A percentile compares a stretch with the other conserved stretches of the same genome.
phyloP scores from a whole-genome alignment of 2,113 vertebrate genomes.

The Siniperca chuatsi region DNA sequence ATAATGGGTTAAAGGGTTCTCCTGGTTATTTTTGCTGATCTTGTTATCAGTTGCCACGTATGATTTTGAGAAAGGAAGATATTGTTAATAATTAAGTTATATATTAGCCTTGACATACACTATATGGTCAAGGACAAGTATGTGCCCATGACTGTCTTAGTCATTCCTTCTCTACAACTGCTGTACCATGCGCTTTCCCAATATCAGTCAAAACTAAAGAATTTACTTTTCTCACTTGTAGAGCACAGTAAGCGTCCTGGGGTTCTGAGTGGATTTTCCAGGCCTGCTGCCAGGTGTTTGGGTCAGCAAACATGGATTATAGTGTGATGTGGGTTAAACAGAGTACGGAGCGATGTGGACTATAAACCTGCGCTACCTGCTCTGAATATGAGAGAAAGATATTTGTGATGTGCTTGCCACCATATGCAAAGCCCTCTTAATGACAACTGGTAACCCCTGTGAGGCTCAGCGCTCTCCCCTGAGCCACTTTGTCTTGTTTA shows the following conservation, averaged over 20 bases:
- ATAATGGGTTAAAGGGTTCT: background rate
- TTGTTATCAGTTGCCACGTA: background rate
- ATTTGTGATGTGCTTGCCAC: background rate
- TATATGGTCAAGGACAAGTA: background rate
- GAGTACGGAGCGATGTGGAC: background rate
- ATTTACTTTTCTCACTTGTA: background rate
- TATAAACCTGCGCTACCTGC: conserved; percentile 10
- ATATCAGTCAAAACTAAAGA: background rate
- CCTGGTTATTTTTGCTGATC: background rate
- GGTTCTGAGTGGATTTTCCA: conserved; percentile 6
- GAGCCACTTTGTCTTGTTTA: conserved; percentile 54
- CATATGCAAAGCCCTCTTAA: conserved; percentile 3
- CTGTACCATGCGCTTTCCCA: background rate
- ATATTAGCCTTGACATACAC: too few relatives aligned
- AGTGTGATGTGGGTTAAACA: conserved; percentile 27
- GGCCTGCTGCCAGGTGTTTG: conserved; percentile 11
- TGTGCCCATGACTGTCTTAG: background rate
- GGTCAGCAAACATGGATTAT: conserved; percentile 17
- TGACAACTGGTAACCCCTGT: conserved; percentile 5
- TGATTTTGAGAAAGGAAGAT: background rate
- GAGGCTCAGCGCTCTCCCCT: conserved; percentile 9
- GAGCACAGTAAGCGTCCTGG: background rate
- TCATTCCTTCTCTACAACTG: background rate
- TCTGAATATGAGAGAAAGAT: background rate
- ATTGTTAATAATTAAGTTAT: background rate